phyloP scores from a whole-genome alignment of 2,888 invertebrate genomes.

The Aradus depressus region DNA sequence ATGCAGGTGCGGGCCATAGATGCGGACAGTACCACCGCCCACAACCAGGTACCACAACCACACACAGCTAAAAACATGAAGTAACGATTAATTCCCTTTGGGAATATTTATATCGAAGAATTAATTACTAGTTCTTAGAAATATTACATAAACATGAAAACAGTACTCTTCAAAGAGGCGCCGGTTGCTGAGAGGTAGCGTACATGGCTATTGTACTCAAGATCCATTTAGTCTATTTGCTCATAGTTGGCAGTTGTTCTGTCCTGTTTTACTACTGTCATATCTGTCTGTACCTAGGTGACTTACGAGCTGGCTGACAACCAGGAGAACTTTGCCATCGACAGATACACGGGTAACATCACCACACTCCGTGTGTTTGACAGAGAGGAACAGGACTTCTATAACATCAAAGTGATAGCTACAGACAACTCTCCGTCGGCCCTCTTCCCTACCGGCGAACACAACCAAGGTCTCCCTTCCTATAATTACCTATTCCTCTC shows the following conservation, averaged over 20 bases:
- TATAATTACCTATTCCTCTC: neutral
- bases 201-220: no score
- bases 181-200: no score
- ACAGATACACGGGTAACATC: slow-evolving; percentile 75
- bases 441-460: slow-evolving; percentile 49
- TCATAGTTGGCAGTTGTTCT: no score
- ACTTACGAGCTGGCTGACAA: slow-evolving; percentile 61
- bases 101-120: neutral
- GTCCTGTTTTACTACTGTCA: no score
- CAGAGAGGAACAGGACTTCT: slow-evolving; percentile 70
- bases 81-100: no score
- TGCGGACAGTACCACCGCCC: slow-evolving; percentile 68
- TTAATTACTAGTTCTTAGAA: neutral
- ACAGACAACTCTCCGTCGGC: slow-evolving; percentile 83
- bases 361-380: slow-evolving; percentile 73
- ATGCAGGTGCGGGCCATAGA: slow-evolving; percentile 82
- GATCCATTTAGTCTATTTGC: no score
- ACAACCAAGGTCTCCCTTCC: slow-evolving; percentile 47
- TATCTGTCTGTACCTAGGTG: slow-evolving; percentile 39
- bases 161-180: no score
- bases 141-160: neutral
- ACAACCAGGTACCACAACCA: slow-evolving; percentile 59
- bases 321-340: slow-evolving; percentile 68
- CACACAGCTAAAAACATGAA: no score
- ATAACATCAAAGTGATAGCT: slow-evolving; percentile 82